phyloP scores from a whole-genome alignment of 2,888 invertebrate species.

The Belgica antarctica region DNA sequence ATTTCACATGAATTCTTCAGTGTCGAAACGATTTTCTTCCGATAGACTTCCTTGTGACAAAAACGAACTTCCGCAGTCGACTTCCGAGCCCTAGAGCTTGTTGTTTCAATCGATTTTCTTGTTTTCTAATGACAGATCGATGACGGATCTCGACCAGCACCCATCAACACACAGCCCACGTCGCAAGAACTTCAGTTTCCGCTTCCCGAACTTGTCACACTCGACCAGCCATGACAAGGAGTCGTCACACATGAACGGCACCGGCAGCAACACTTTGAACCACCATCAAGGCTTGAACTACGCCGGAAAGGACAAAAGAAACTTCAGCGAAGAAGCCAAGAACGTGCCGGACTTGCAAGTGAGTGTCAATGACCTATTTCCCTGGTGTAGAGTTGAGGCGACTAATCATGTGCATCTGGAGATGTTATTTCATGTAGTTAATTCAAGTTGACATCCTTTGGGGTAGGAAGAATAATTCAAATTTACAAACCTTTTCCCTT shows the following conservation, averaged over 20 bases:
- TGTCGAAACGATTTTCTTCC: too few species aligned
- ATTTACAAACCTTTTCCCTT: slow-evolving; percentile 52
- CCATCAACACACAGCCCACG: slow-evolving; percentile 66
- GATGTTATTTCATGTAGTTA: slow-evolving; percentile 4
- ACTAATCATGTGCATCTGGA: background rate
- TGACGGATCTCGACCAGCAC: slow-evolving; percentile 60
- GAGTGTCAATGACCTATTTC: too few species aligned
- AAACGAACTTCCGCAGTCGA: too few species aligned
- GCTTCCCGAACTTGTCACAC: slow-evolving; percentile 60
- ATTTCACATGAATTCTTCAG: too few species aligned
- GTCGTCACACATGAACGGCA: slow-evolving; percentile 45
- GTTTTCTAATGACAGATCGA: slow-evolving; percentile 59
- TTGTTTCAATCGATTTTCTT: too few species aligned
- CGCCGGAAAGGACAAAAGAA: slow-evolving; percentile 60
- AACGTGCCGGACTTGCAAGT: slow-evolving; percentile 86
- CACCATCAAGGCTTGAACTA: slow-evolving; percentile 46
- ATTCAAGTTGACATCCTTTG: background rate
- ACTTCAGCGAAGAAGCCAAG: slow-evolving; percentile 86
- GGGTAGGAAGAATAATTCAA: background rate
- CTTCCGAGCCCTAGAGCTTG: too few species aligned
- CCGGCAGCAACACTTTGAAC: slow-evolving; percentile 46
- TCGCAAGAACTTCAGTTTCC: slow-evolving; percentile 75
- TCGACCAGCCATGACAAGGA: slow-evolving; percentile 46
- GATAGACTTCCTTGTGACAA: too few species aligned
- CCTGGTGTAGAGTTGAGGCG: slow-evolving; percentile 11